Evolutionary conservation across 37 sponge, comb jelly and placozoan genomes (phyloP), one percentile per base, ranked within the genome.

Genomic region (Axinella damicornis): DNA sequence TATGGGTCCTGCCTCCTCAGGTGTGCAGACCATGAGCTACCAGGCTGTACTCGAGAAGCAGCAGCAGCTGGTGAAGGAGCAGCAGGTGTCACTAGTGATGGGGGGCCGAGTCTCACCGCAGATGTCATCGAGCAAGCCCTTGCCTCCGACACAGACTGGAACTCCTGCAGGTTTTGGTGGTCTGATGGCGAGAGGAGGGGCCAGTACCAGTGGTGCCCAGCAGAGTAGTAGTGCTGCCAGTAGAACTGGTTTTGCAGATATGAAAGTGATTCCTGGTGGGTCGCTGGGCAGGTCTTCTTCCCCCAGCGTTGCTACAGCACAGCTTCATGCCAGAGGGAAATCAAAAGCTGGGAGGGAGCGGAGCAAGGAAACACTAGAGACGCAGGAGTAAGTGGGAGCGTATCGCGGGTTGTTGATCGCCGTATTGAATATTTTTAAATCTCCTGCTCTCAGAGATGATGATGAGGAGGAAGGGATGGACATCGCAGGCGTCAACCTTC

Each of bases 381-480:
- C 71, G 28, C n/a, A 71, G 16, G 87, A 78, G 78, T 75, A 34
- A 57, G 76, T 66, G 71, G 38, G 46, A 46, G 46, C 46, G 9
- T 4, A 46, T 9, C 9, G 46, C 9, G 46, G 9, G 46, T 12
- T 9, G 9, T 46, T 4, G 46, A 46, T 46, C 4, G 46, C 46
- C 9, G 9, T 46, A 9, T 46, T 46, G 4, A 46, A 46, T 12
- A 46, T 12, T 46, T 9, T 12, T 12, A 46, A 12, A 46, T 46
- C 9, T 46, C 9, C 46, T 54, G 5, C 5, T 58, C 2, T 55
- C n/a, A 73, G 74, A 54, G 71, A 78, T 24, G 87, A 85, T 24
- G 90, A 90, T 2, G 88, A 87, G 2, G 92, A 88, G 5, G 93
- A 88, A 5, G 94, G 77, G 18, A 86, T 86, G 76, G 94, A 93